phyloP scores from a whole-genome alignment of 2,888 invertebrate genomes.

The Cheilosia urbana region DNA sequence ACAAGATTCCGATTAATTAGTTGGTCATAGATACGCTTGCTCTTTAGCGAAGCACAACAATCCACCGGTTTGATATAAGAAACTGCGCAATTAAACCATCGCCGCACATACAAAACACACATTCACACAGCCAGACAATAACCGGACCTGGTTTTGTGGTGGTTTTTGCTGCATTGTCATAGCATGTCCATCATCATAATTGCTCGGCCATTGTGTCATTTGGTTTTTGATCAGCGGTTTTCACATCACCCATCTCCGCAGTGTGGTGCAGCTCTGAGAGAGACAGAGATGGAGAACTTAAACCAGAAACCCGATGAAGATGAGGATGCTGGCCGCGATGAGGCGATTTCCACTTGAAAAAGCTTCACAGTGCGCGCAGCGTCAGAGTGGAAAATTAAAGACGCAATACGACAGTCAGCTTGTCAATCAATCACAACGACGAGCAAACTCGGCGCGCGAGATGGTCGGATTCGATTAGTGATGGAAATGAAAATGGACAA shows the following conservation, averaged over 20 bases:
- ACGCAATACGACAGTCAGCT: constrained; percentile 63
- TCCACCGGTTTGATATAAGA: constrained; percentile 50
- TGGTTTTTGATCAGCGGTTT: constrained; percentile 72
- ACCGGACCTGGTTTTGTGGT: constrained; percentile 51
- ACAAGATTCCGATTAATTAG: constrained; percentile 72
- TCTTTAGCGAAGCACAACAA: constrained; percentile 41
- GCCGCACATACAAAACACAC: not conserved
- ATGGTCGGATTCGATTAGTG: constrained; percentile 49
- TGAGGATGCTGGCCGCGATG: constrained; percentile 33
- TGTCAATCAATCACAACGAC: constrained; percentile 73
- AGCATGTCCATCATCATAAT: constrained; percentile 75
- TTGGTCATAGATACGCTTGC: constrained; percentile 71
- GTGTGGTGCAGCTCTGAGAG: not conserved
- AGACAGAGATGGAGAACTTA: not conserved
- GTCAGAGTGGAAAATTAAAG: constrained; percentile 66
- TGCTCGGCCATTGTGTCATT: constrained; percentile 76
- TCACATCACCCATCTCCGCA: constrained; percentile 48
- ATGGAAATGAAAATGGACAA: constrained; percentile 67
- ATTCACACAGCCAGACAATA: constrained; percentile 7
- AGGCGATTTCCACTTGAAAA: constrained; percentile 64
- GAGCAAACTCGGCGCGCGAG: constrained; percentile 11
- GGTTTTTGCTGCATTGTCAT: constrained; percentile 52
- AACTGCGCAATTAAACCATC: constrained; percentile 10
- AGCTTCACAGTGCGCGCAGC: constrained; percentile 56
- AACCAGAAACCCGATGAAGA: constrained; percentile 27